Conservation (phyloP, 2,888 invertebrate genomes). For the Sminthurinus aureus region DNA sequence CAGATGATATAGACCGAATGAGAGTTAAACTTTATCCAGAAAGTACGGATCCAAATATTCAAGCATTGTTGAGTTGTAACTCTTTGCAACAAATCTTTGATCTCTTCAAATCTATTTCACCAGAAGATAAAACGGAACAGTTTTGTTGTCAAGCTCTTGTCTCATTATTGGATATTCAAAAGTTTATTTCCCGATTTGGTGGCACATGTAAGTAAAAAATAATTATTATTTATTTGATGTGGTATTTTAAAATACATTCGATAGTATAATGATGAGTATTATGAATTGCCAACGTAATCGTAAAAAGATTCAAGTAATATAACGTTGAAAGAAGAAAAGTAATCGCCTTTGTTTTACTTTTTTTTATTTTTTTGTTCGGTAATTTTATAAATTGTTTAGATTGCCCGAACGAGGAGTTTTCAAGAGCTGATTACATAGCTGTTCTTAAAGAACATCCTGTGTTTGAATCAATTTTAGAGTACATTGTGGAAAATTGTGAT, state of each 20-base stretch:
- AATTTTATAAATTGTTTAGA: too few species aligned
- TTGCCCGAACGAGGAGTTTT: too few species aligned
- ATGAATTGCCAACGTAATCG: too few species aligned
- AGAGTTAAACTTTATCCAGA: slow-evolving; percentile 19
- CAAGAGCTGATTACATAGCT: slow-evolving; percentile 44
- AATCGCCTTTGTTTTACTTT: too few species aligned
- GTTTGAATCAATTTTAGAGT: slow-evolving; percentile 46
- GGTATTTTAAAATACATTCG: too few species aligned
- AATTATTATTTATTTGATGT: too few species aligned
- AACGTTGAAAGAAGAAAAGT: too few species aligned
- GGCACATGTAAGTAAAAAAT: too few species aligned
- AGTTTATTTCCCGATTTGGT: slow-evolving; percentile 11
- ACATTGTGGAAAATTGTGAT: slow-evolving; percentile 42
- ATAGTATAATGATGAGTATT: too few species aligned
- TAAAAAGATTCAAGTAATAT: too few species aligned
- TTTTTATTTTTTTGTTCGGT: too few species aligned
- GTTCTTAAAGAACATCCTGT: slow-evolving; percentile 40
- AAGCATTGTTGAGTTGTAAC: not conserved
- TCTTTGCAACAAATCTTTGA: slow-evolving; percentile 35
- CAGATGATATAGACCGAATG: not conserved
- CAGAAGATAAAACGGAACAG: slow-evolving; percentile 20
- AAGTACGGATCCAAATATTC: not conserved
- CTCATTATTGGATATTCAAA: slow-evolving; percentile 56
- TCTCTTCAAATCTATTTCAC: not conserved
- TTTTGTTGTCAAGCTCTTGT: slow-evolving; percentile 53